Evolutionary conservation across 2,113 vertebrate genomes (phyloP), one percentile per base, ranked within the genome.

Genomic region (Hipposideros armiger): DNA sequence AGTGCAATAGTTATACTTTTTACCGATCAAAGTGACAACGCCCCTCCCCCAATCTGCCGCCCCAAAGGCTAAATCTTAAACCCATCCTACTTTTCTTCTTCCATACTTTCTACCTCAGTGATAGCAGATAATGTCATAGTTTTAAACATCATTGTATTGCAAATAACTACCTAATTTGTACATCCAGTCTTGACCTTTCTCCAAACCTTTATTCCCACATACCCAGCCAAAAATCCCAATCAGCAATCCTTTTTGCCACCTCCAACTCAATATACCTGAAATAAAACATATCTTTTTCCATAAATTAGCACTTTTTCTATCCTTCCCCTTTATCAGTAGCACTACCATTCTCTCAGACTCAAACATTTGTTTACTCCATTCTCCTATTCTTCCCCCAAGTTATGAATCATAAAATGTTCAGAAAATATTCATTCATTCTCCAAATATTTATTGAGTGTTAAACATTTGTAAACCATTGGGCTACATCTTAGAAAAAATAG

Each of bases 201-300:
- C 45, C 17, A 52, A 30, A 94, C 14, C 1, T 95, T 91, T 93
- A 82, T 76, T 76, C 20, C 60, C 54, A 93, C n/a, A 76, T 52
- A 84, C 11, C 42, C 32, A 76, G 24, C 20, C 14, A 36, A 93
- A 89, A 87, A 60, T 16, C 54, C n/a, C 9, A 90, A 62, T 20
- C 26, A 52, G 14, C 10, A 78, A 77, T 76, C 78, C 40, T 7
- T 50, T 69, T 76, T 76, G 20, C 36, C n/a, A 94, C 17, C 11
- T 87, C n/a, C 32, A 81, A 73, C 8, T 73, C 72, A 90, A 32
- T 56, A 52, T 40, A 94, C 15, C 42, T 87, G 47, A 96, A 96
- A 81, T 83, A 5, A 64, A 70, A 90, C 47, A 45, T 47, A 56
- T 54, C 7, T 76, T 76, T 74, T 52, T 19, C 36, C 11, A 69